Base-by-base conservation (phyloP, 2,888 invertebrate genomes). In the Hypolimnas misippus region DNA sequence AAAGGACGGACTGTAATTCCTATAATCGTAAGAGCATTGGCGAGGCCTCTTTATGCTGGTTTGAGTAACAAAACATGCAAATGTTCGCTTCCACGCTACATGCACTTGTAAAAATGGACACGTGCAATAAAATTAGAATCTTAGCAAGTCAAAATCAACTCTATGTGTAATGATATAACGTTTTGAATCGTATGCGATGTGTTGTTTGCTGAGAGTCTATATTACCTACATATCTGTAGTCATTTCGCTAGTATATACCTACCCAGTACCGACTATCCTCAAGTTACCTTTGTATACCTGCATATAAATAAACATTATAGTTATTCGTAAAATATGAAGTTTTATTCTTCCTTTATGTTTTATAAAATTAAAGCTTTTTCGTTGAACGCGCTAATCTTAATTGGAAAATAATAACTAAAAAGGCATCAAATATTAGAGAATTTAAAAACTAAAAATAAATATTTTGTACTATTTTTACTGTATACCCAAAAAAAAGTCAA, bases 281-380 rank as follows among this genome's bases (percentile, higher is more conserved):
- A 66, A 66, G 66, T 76, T 79, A 80, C 77, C 77, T 81, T 79
- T 81, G 79, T 83, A 84, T 83, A 86, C 81, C 77, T 82, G 76
- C 79, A 74, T 82, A 85, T 83, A 81, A 77, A 74, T 84, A 85
- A 83, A 86, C 84, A 87, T 78, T 82, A 86, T 84, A 88, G 87
- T 84, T 80, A 84, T 87, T 88, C 86, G 83, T 84, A 84, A 33
- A 29, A 2, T 21, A 8, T 29, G 31, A 16, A 38, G 25, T 60
- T n/a, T 60, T 54, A 53, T 54, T 35, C 12, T 42, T 5, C 14
- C n/a, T n/a, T n/a, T n/a, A n/a, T n/a, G n/a, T n/a, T n/a, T n/a
- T n/a, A n/a, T n/a, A n/a, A n/a, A n/a, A n/a, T n/a, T n/a, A n/a
- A n/a, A n/a, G n/a, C n/a, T n/a, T n/a, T n/a, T n/a, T n/a, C n/a